Evolutionary conservation across 2,113 vertebrate species (phyloP).

Genomic region (Empidonax alnorum): DNA sequence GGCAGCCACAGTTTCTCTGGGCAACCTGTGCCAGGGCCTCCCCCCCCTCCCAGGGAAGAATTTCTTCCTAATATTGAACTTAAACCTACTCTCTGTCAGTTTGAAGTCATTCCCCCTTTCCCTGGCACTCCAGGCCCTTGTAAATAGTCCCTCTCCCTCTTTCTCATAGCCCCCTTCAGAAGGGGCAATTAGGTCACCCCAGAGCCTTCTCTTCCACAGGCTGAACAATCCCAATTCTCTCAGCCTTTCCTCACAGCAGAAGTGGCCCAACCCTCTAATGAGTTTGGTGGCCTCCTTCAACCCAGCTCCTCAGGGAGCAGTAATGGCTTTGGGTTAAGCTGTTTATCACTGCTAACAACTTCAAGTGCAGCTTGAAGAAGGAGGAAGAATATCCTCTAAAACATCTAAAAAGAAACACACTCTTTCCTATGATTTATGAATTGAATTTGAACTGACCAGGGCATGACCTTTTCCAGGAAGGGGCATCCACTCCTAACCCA

Average conservation of each 20-base stretch:
- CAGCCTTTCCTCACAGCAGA: not conserved
- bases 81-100: not conserved
- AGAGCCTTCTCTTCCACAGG: not conserved
- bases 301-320: not conserved
- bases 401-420: not conserved
- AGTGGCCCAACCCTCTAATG: not conserved
- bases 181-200: rapidly evolving
- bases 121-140: not conserved
- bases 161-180: not conserved
- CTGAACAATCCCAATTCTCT: not conserved
- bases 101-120: not conserved
- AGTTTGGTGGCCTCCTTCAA: not conserved
- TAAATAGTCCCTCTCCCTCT: not conserved
- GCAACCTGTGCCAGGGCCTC: not conserved
- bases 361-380: not conserved
- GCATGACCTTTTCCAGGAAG: constrained; percentile 28
- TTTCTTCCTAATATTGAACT: not conserved
- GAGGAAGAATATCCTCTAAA: not conserved
- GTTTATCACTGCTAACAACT: not conserved
- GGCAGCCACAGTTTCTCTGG: not conserved
- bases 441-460: constrained; percentile 46
- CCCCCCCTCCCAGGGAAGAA: not conserved
- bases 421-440: constrained; percentile 27
- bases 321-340: not conserved
- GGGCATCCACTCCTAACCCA: not conserved